These are phyloP conservation scores for Cherax destructor DNA, from an alignment of 1,140 invertebrate species.

Conservation along the genomic window DNA sequence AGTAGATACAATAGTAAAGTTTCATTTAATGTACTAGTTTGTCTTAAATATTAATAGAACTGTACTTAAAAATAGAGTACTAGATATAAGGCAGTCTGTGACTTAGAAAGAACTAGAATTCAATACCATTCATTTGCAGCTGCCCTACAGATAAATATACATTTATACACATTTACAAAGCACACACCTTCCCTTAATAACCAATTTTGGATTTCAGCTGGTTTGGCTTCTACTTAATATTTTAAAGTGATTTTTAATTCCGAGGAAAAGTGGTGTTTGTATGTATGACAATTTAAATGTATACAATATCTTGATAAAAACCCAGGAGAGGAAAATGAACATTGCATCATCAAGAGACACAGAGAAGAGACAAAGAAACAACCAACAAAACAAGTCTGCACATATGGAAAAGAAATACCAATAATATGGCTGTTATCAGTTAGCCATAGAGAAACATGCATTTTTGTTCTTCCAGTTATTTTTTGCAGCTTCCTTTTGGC, in stretches of 20 bases:
- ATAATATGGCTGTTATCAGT: not conserved
- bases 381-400: not conserved
- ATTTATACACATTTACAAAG: not conserved
- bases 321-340: not conserved
- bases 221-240: conserved; percentile 59
- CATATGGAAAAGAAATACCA: not conserved
- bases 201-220: conserved; percentile 63
- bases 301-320: not conserved
- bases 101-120: not conserved
- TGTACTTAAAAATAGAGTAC: not conserved
- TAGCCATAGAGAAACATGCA: not conserved
- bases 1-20: conserved; percentile 6
- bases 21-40: not conserved
- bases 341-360: conserved; percentile 4
- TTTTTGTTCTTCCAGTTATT: conserved; percentile 35
- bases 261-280: conserved; percentile 5
- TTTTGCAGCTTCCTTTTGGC: conserved; percentile 40
- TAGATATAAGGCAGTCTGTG: not conserved
- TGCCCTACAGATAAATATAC: conserved; percentile 9
- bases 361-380: not conserved
- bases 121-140: conserved; percentile 17
- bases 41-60: conserved; percentile 10
- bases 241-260: conserved; percentile 2
- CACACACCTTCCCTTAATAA: conserved; percentile 9
- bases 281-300: not conserved